Base-by-base conservation (phyloP, 2,888 invertebrate species). In the Aporophyla nigra region DNA sequence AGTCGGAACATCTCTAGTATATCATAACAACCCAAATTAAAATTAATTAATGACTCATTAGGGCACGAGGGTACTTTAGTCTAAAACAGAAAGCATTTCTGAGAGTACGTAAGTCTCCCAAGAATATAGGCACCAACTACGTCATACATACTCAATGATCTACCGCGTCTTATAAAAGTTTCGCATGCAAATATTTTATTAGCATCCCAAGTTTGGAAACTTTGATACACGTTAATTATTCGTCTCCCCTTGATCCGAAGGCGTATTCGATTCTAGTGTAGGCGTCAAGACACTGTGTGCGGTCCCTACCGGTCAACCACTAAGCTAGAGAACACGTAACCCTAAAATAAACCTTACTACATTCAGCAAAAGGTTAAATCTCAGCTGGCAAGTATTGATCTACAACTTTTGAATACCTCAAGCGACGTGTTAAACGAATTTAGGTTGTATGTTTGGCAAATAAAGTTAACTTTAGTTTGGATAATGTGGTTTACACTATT, bases 281-380 rank as follows among this genome's bases (percentile, higher is more conserved):
- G 95, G 95, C 94, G 95, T 93, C 87, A 91, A 91, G 90, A 90
- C 93, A 87, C 89, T 87, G 93, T 94, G 95, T 95, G 95, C 93
- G 96, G 95, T 92, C 90, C 88, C 89, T 91, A 86, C 89, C 91
- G 93, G 93, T 92, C 93, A 92, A 85, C 88, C 79, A 79, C 83
- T 70, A 77, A 82, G 66, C 72, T 69, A 49, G 14, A 61, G 59
- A 90, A 87, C 85, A 67, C 53, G 40, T 33, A 71, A 72, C 82
- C 81, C 83, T 40, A 92, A 91, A 92, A 75, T 33, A 67, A 78
- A 85, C 92, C 80, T 56, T 92, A 89, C n/a, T 1, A 0, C 6
- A 5, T 6, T 7, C 3, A 0, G 2, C 10, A 73, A 80, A 93
- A 83, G 87, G 88, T 74, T 74, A 70, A 84, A 78, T 86, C 88